Percentiles rank a stretch among this genome's conserved stretches.
Evolutionary conservation across 2,113 vertebrate genomes (phyloP).

Genomic region (Platichthys stellatus): DNA sequence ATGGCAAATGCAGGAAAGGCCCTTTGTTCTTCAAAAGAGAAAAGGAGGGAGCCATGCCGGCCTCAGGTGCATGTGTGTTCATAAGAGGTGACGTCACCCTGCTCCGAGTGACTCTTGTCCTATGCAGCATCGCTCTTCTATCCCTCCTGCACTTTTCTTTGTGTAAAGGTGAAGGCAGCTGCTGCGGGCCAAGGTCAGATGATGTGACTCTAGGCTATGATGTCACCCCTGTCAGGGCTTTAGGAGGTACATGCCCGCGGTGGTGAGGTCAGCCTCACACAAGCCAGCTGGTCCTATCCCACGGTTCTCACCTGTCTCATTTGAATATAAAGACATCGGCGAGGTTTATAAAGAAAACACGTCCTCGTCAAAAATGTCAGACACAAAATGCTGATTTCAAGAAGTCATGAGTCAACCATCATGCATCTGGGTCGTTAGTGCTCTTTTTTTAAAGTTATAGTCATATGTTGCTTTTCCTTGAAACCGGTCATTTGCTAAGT

Average conservation of each 20-base stretch:
- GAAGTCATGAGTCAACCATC: background rate
- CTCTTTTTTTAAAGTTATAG: background rate
- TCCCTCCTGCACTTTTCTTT: conserved; percentile 4
- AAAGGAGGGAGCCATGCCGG: background rate
- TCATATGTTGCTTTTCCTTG: background rate
- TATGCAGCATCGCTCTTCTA: background rate
- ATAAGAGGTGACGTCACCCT: conserved; percentile 28
- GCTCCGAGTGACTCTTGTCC: conserved; percentile 37
- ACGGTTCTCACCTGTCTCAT: conserved; percentile 4
- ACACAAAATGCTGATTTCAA: background rate
- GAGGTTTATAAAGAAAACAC: no score
- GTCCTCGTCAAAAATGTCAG: background rate
- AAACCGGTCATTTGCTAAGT: background rate
- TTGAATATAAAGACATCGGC: background rate
- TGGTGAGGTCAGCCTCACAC: conserved; percentile 47
- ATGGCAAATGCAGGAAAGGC: background rate
- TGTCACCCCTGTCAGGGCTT: conserved; percentile 36
- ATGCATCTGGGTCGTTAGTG: background rate
- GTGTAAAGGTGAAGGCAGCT: conserved; percentile 50
- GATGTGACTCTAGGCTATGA: conserved; percentile 43
- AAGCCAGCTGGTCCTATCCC: background rate
- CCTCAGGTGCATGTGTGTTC: background rate
- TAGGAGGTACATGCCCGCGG: background rate
- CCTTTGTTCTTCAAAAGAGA: conserved; percentile 9
- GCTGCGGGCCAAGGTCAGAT: conserved; percentile 22